Conservation (phyloP, 2,888 invertebrate species). For the Drosophila niveifrons region DNA sequence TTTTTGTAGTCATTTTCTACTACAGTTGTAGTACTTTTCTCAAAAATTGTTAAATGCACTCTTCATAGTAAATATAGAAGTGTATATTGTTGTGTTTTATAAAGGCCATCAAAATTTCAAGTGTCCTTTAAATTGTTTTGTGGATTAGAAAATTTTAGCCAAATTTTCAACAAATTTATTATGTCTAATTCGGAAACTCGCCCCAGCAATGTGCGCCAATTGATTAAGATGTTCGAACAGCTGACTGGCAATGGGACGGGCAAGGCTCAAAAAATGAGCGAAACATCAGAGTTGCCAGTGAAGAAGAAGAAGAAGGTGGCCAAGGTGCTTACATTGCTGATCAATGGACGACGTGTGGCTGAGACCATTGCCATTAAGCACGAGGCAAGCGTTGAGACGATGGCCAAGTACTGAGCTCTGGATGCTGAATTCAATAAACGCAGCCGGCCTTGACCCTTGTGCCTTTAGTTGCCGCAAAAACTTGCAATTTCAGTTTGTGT, state of each 20-base stretch:
- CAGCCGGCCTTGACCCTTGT: neutral
- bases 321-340: constrained; percentile 24
- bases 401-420: neutral
- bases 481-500: neutral
- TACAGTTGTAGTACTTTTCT: neutral
- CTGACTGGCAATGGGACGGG: neutral
- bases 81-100: neutral
- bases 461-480: neutral
- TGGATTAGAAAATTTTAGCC: neutral
- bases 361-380: neutral
- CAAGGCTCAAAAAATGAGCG: neutral
- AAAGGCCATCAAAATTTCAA: neutral
- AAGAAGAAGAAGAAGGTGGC: constrained; percentile 4
- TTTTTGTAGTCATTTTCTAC: neutral
- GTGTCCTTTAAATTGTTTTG: neutral
- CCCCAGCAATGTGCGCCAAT: constrained; percentile 21
- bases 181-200: neutral
- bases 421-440: neutral
- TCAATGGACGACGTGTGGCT: constrained; percentile 38
- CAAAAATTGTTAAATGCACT: neutral
- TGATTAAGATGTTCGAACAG: constrained; percentile 41
- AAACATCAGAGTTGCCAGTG: too few relatives aligned
- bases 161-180: neutral
- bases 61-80: neutral
- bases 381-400: neutral